Percentiles rank a stretch among this genome's conserved stretches.
Evolutionary conservation across 1,140 invertebrate species (phyloP).

Genomic region (Bombus sylvicola): DNA sequence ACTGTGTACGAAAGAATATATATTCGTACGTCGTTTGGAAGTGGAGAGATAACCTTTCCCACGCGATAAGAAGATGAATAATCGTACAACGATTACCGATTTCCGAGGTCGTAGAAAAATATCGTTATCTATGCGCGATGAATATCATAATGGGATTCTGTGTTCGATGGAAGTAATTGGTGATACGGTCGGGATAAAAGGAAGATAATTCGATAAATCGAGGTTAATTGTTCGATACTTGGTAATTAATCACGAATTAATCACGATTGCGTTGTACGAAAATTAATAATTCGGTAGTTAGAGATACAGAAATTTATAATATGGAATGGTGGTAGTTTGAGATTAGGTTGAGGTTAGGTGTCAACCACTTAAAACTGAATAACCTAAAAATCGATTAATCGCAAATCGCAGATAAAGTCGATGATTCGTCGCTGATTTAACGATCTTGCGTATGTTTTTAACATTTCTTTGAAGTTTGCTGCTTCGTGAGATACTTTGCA

Average conservation of each 20-base stretch:
- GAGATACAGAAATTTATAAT: not conserved
- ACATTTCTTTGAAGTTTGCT: too few relatives aligned
- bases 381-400: not conserved
- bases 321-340: not conserved
- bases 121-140: not conserved
- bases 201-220: not conserved
- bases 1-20: not conserved
- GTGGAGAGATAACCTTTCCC: conserved; percentile 6
- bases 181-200: not conserved
- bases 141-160: not conserved
- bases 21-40: not conserved
- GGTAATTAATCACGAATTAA: not conserved
- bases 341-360: too few relatives aligned
- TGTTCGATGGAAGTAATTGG: not conserved
- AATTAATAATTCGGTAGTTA: not conserved
- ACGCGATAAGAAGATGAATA: conserved; percentile 24
- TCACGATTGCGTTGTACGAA: not conserved
- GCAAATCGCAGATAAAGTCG: not conserved
- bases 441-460: not conserved
- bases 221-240: not conserved
- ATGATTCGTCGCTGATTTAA: too few relatives aligned
- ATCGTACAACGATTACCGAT: not conserved
- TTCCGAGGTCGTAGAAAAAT: not conserved
- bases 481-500: not conserved
- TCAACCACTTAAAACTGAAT: not conserved